Conservation (phyloP, 2,113 vertebrate species). For the Thinocorus orbignyianus region DNA sequence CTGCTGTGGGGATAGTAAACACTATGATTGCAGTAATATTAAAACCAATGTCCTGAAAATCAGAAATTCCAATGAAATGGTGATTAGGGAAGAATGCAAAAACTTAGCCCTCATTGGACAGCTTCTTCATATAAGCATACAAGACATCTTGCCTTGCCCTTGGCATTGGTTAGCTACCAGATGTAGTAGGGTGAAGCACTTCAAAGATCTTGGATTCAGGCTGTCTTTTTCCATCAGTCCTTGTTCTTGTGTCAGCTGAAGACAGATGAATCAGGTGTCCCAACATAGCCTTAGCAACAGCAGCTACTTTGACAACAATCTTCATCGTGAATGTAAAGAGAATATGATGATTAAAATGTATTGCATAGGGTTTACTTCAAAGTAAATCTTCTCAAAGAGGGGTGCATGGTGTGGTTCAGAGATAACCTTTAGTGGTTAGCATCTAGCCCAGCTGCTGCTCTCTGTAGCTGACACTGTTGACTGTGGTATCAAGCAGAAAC, state of each 20-base stretch:
- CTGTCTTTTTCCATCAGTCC: background rate
- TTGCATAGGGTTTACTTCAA: fast-evolving
- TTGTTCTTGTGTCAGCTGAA: background rate
- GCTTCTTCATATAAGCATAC: background rate
- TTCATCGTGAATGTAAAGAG: background rate
- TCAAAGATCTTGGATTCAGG: background rate
- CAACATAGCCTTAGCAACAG: background rate
- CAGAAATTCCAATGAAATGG: conserved; percentile 52
- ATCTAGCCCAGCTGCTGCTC: background rate
- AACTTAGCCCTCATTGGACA: background rate
- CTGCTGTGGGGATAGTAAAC: conserved; percentile 22
- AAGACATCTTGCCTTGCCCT: background rate
- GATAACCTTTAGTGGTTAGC: background rate
- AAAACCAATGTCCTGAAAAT: conserved; percentile 58
- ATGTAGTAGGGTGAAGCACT: background rate
- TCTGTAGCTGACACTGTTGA: background rate
- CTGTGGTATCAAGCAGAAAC: background rate
- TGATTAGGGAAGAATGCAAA: background rate
- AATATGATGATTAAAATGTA: background rate
- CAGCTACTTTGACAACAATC: background rate
- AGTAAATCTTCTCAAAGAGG: background rate
- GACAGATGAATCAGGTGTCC: background rate
- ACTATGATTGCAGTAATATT: conserved; percentile 33
- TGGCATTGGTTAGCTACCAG: background rate
- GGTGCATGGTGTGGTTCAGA: background rate